Base-by-base conservation (phyloP, 2,113 vertebrate genomes). In the Oryzias javanicus region DNA sequence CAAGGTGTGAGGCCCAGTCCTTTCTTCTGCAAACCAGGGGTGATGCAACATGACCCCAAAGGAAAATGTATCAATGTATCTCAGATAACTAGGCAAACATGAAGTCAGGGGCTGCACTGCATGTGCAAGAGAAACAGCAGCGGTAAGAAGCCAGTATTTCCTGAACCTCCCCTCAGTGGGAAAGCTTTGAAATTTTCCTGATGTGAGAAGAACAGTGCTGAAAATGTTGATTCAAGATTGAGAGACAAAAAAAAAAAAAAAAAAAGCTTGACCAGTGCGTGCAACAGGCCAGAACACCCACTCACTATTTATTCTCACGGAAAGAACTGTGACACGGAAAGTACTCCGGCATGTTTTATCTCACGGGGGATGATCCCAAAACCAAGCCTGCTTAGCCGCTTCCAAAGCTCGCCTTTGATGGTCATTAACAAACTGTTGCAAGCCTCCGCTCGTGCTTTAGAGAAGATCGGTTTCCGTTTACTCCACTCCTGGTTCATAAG, bases 1-100 rank as follows among this genome's bases (percentile, higher is more conserved):
- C 84, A 89, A 88, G 84, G 84, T 86, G 72, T 78, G 76, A 82
- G 81, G 64, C 75, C 68, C 29, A 12, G 64, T 70, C 68, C 74
- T 61, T 42, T 47, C 42, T 45, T 25, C 55, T 41, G 22, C 8
- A 18, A 54, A 72, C 61, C 55, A 72, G 55, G 41, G 70, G 41
- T 49, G 16, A 60, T n/a, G 87, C 80, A 81, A 88, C 29, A 42
- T 45, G 60, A 86, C 53, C 71, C 60, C 29, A 44, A 47, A 72
- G 42, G 52, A 69, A 75, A 74, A 75, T 75, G 71, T 72, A 78
- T 81, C 74, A 79, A 12, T 78, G 76, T 51, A 81, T 85, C 68
- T 89, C 64, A 63, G 49, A 67, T 86, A 71, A 77, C 74, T 19
- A 7, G 8, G 29, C 58, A 42, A n/a, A 51, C 60, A 74, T 19